These are phyloP conservation scores for Octomys mimax DNA, from an alignment of 2,797 vertebrate species.

Conservation along the genomic window DNA sequence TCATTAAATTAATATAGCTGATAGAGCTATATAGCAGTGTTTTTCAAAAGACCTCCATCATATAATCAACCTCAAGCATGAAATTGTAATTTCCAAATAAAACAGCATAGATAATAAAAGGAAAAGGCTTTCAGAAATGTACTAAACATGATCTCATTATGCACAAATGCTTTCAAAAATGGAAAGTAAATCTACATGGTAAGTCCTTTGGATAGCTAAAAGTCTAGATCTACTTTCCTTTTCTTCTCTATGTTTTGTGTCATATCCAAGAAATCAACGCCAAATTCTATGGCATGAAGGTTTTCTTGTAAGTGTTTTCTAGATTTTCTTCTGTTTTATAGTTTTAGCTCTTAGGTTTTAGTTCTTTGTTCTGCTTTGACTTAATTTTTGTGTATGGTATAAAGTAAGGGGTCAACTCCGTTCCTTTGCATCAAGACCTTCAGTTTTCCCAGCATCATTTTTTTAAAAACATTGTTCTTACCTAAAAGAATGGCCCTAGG, in stretches of 20 bases:
- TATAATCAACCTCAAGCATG: not conserved
- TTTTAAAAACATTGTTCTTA: not conserved
- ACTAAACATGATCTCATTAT: not conserved
- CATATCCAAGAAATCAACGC: not conserved
- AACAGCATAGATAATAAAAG: not conserved
- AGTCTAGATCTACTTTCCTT: not conserved
- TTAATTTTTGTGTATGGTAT: not conserved
- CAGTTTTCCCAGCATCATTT: not conserved
- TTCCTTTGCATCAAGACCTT: not conserved
- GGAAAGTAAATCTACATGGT: not conserved
- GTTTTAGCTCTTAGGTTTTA: not conserved
- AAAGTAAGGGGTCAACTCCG: not conserved
- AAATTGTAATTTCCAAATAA: slow-evolving; percentile 44
- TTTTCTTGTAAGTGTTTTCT: not conserved
- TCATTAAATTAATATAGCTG: not conserved
- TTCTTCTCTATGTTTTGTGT: not conserved
- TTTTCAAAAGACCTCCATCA: not conserved
- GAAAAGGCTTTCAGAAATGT: not conserved
- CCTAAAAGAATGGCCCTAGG: not conserved
- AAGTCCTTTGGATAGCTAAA: not conserved
- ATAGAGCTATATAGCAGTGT: not conserved
- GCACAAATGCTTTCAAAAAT: not conserved
- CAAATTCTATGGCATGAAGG: not conserved
- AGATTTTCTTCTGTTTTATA: not conserved
- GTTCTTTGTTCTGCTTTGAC: not conserved